Evolutionary conservation across 1,140 invertebrate genomes (phyloP), one percentile per base, ranked within the genome.

Genomic region (Lucilia cuprina): DNA sequence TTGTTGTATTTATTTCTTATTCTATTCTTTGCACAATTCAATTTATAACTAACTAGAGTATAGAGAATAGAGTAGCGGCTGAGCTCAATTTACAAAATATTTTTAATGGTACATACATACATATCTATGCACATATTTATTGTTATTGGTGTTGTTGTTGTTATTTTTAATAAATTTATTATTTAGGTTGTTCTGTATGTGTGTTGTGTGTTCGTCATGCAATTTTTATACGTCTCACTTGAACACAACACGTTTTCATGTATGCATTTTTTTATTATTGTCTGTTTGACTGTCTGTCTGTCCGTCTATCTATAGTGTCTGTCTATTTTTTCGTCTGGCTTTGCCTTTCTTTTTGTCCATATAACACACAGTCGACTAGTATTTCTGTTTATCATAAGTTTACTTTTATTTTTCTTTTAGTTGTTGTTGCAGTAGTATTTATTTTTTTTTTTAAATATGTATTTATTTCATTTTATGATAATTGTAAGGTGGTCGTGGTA

Each of bases 221-320:
- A 49, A 80, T 80, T 50, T 50, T 80, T 80, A 49, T 80, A 80
- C 77, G 77, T 80, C 77, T 80, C 77, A 49, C 19, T 80, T 80
- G 77, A 80, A 50, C 14, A 47, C 77, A 80, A 80, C 77, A 80
- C 77, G 77, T 80, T 80, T 80, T 80, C 74, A 77, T 77, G 14
- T 77, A 35, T 75, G 74, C 34, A 77, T 77, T 77, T 34, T 35
- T 14, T 25, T 34, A 12, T 74, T 74, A 30, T 74, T 74, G 70
- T 21, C 14, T 34, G 74, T 77, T 30, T 77, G 74, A 12, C 10
- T 77, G 9, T n/a, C 25, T 35, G 34, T 77, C 25, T 77, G 74
- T n/a, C 74, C 5, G 13, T 41, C 12, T 35, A 30, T 14, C 34
- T 35, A 14, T 77, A 30, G 2, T 70, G 5, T 70, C 19, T 70